Evolutionary conservation across 2,113 vertebrate genomes (phyloP).

Genomic region (Microcebus murinus): DNA sequence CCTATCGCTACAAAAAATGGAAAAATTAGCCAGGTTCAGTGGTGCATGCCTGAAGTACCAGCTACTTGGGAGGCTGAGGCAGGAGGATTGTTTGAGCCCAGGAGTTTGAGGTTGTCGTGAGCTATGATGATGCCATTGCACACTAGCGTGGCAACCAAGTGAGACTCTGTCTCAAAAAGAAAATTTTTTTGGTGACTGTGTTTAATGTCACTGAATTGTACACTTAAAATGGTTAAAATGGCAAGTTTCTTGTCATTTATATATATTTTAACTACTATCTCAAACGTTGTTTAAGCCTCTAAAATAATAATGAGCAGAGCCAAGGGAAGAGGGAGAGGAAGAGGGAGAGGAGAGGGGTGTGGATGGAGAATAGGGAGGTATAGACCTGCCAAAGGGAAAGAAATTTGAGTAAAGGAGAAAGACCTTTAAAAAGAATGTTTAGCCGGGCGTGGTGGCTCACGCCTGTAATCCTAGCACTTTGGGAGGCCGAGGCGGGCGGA

Average conservation of each 20-base stretch:
- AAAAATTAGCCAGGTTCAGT: no score
- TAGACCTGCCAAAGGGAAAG: not conserved
- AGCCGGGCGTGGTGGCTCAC: no score
- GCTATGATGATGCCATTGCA: not conserved
- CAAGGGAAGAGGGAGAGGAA: not conserved
- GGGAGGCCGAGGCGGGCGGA: no score
- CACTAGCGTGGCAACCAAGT: not conserved
- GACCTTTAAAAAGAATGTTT: not conserved
- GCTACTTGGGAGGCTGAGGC: no score
- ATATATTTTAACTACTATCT: not conserved
- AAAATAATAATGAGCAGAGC: conserved; percentile 15
- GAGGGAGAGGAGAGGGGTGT: not conserved
- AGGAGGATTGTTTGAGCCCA: not conserved
- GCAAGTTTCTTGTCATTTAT: not conserved
- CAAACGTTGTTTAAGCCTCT: not conserved
- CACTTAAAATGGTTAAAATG: conserved; percentile 28
- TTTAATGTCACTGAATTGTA: not conserved
- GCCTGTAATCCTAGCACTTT: no score
- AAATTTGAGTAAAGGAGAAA: not conserved
- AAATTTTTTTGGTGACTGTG: no score
- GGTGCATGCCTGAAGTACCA: no score
- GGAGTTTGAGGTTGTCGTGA: not conserved
- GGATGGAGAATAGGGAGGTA: not conserved
- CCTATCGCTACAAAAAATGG: no score
- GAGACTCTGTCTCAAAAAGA: no score